phyloP scores from a whole-genome alignment of 2,113 vertebrate species.

The Syngnathus floridae region DNA sequence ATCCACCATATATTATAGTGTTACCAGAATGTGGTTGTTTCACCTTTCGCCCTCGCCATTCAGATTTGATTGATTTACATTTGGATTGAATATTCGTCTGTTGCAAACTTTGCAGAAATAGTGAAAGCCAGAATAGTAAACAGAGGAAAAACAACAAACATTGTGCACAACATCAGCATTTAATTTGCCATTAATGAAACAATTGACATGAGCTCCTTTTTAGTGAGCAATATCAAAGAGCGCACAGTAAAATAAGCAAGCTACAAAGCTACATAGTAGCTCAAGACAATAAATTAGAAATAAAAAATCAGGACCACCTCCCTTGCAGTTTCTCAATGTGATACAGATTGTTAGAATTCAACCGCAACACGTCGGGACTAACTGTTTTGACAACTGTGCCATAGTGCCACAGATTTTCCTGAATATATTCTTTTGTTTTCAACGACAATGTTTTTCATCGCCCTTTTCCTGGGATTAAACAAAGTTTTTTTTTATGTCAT shows the following conservation, averaged over 20 bases:
- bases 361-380: too few species aligned
- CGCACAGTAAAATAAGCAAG: too few species aligned
- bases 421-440: neutral
- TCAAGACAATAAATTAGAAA: too few species aligned
- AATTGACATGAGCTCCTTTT: too few species aligned
- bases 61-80: neutral
- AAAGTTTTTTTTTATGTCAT: conserved; percentile 50
- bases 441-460: neutral
- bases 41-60: neutral
- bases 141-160: neutral
- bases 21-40: neutral
- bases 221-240: too few species aligned
- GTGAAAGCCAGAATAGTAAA: neutral
- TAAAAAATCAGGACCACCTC: too few species aligned
- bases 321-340: too few species aligned
- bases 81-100: neutral
- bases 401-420: neutral
- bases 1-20: neutral
- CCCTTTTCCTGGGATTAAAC: neutral
- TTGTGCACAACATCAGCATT: neutral
- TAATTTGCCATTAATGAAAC: too few species aligned
- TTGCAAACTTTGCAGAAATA: neutral
- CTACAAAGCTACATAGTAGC: too few species aligned
- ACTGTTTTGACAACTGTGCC: neutral
- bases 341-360: too few species aligned